A percentile compares a stretch with the other conserved stretches of the same genome.
phyloP scores from a whole-genome alignment of 2,888 invertebrate species.

The Amphipyra tragopoginis region DNA sequence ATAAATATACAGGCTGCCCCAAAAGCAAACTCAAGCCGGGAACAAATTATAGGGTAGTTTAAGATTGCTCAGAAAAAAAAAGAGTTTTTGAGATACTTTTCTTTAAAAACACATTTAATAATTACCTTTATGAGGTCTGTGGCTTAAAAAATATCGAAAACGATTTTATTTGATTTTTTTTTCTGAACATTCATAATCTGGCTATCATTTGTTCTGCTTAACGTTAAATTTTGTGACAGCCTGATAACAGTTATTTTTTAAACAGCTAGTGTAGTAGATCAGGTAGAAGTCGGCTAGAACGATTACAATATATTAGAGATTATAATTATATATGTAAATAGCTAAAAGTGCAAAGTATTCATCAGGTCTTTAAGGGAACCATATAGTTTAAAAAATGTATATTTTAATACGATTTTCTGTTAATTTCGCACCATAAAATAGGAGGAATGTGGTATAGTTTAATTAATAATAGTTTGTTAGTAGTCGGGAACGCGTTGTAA shows the following conservation, averaged over 20 bases:
- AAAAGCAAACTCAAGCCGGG: too few relatives aligned
- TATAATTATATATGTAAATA: slow-evolving; percentile 41
- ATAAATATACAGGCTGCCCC: too few relatives aligned
- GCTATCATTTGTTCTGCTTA: too few relatives aligned
- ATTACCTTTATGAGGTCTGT: too few relatives aligned
- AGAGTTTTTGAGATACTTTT: too few relatives aligned
- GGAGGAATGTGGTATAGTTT: slow-evolving; percentile 27
- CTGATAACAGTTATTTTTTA: slow-evolving; percentile 14
- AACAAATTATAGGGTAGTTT: too few relatives aligned
- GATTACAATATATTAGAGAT: slow-evolving; percentile 16
- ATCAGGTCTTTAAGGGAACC: slow-evolving; percentile 7
- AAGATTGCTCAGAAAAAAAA: too few relatives aligned
- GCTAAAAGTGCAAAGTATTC: slow-evolving; percentile 46
- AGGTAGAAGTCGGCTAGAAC: slow-evolving; percentile 22
- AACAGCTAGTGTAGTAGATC: slow-evolving; percentile 22
- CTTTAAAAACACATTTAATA: too few relatives aligned
- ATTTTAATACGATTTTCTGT: slow-evolving; percentile 31
- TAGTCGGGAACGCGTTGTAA: slow-evolving; percentile 20
- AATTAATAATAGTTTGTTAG: slow-evolving; percentile 15
- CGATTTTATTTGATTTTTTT: too few relatives aligned
- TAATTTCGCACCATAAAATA: slow-evolving; percentile 19
- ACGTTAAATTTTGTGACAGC: too few relatives aligned
- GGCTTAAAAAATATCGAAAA: too few relatives aligned
- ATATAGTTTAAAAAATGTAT: slow-evolving; percentile 21
- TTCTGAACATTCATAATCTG: too few relatives aligned